These are phyloP conservation scores for Anseranas semipalmata DNA, from an alignment of 2,113 vertebrate genomes.

Conservation along the genomic window DNA sequence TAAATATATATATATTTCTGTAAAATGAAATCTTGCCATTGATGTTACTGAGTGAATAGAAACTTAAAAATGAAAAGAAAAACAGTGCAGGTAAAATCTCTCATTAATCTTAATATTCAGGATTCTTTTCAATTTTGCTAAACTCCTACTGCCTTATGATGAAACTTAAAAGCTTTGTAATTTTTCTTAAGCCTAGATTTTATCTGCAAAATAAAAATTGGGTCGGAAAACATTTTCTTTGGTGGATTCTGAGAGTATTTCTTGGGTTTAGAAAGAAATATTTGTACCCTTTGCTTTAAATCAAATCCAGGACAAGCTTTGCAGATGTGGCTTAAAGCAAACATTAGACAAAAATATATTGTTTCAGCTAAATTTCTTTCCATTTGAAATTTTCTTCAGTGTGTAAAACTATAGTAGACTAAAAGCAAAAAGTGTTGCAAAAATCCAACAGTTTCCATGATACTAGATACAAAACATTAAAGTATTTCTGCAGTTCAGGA, in stretches of 20 bases:
- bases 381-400: not conserved
- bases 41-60: conserved; percentile 1
- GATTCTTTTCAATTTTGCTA: not conserved
- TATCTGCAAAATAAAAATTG: not conserved
- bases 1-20: not conserved
- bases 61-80: not conserved
- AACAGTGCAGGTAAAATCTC: not conserved
- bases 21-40: not conserved
- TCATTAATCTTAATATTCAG: not conserved
- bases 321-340: not conserved
- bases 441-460: not conserved
- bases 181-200: not conserved
- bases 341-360: not conserved
- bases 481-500: not conserved
- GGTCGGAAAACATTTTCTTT: not conserved
- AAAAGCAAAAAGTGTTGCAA: not conserved
- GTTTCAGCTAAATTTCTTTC: not conserved
- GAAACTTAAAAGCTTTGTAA: not conserved
- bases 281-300: not conserved
- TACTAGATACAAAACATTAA: not conserved
- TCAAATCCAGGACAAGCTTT: not conserved
- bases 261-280: not conserved
- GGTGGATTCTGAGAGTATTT: not conserved
- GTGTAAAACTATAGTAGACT: not conserved
- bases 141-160: not conserved